Conservation (phyloP, 2,797 vertebrate species). For the Hipposideros larvatus region DNA sequence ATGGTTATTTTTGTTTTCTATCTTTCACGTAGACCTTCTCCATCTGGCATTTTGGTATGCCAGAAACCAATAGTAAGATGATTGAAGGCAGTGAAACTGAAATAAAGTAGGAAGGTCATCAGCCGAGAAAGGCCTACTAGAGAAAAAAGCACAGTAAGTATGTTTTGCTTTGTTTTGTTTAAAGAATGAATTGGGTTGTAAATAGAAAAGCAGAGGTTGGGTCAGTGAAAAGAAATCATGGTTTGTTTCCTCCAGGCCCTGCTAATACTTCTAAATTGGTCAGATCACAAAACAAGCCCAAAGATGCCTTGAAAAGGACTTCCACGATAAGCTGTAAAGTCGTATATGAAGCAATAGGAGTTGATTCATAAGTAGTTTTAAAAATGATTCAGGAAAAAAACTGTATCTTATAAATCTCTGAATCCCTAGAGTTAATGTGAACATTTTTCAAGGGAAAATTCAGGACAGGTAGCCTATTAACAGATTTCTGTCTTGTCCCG, state of each 20-base stretch:
- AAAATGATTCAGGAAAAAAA: neutral
- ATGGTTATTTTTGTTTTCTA: constrained; percentile 15
- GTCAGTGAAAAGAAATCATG: neutral
- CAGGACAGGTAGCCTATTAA: neutral
- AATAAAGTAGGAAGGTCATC: constrained; percentile 14
- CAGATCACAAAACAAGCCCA: neutral
- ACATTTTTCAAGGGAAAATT: constrained; percentile 13
- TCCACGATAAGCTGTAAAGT: neutral
- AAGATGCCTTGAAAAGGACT: neutral
- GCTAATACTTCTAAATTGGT: neutral
- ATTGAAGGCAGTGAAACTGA: neutral
- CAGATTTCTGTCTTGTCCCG: neutral
- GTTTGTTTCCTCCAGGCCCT: neutral
- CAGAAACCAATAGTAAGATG: neutral
- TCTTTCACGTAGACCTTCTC: constrained; percentile 48
- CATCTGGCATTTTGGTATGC: neutral
- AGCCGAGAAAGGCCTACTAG: neutral
- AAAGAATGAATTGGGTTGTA: neutral
- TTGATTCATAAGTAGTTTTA: neutral
- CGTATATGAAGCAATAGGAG: neutral
- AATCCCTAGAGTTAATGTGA: neutral
- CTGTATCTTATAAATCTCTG: neutral
- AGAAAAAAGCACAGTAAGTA: constrained; percentile 62
- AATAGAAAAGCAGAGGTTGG: neutral
- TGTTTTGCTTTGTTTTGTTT: neutral